Base-by-base conservation (phyloP, 1,140 invertebrate species). In the Dysdera silvatica region DNA sequence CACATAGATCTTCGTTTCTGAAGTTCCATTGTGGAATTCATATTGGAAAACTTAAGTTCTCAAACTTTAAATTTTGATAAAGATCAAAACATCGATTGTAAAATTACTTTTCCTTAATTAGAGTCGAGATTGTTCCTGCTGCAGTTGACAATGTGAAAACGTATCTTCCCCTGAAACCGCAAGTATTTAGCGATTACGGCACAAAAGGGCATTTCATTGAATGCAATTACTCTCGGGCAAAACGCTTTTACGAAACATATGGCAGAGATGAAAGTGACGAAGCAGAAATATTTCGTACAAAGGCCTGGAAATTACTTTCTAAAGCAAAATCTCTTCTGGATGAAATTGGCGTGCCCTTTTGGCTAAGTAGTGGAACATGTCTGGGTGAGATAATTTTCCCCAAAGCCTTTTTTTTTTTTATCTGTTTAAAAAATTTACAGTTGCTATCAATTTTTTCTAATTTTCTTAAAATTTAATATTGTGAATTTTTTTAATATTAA, bases 311-410 rank as follows among this genome's bases (percentile, higher is more conserved):
- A 56, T 55, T 82, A 5, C 68, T 83, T 6, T 59, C 73, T 2
- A 75, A 74, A 70, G 77, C 74, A 7, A 78, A 77, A 70, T 70
- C 73, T 16, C 59, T 78, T 37, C 67, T 83, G 33, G 80, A 82
- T 71, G 66, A 73, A 23, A 57, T 82, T 24, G 71, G 69, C 26
- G 69, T 82, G 40, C 73, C 71, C 14, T 83, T 82, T 69, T 83
- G 82, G 82, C 67, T 83, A 7, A 82, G 80, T 64, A 82, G 80
- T 73, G 82, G 81, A 20, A 82, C 81, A n/a, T 79, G 74, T 71
- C 68, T 83, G 65, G 82, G 80, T 80, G 71, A 70, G 67, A 12
- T 23, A 31, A n/a, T 31, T 26, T n/a, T 28, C 49, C 16, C 6
- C 23, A 28, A 47, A 16, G 16, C 45, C 14, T 14, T 45, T 47